These are phyloP conservation scores for Boulengerochromis microlepis DNA, from an alignment of 2,113 vertebrate genomes.

Conservation along the genomic window DNA sequence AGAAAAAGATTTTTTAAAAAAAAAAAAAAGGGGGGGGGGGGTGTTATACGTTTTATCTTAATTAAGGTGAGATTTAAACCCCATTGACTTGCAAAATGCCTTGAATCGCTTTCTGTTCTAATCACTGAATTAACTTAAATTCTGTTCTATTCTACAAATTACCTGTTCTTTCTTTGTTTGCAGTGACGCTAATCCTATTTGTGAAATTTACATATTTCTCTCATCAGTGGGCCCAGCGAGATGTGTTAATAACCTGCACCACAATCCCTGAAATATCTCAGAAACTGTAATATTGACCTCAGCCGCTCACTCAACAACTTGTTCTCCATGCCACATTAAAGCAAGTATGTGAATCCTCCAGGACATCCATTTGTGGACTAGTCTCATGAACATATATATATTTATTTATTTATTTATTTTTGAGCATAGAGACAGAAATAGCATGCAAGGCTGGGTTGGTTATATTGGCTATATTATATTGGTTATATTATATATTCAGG, in stretches of 20 bases:
- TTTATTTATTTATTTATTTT: neutral
- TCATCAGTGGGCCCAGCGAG: neutral
- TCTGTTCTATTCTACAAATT: neutral
- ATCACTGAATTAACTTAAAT: neutral
- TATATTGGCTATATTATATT: neutral
- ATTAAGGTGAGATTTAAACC: neutral
- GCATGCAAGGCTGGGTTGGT: neutral
- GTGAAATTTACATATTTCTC: neutral
- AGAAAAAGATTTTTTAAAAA: too few species aligned
- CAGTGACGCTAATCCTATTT: neutral
- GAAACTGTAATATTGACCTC: neutral
- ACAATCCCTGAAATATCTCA: neutral
- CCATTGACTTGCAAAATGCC: neutral
- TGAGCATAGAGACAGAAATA: constrained; percentile 1
- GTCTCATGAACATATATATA: neutral
- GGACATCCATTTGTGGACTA: neutral
- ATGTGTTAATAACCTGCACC: neutral
- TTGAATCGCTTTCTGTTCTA: neutral
- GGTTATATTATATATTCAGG: neutral
- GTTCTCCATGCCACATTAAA: neutral
- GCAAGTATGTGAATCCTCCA: neutral
- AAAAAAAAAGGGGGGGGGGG: neutral
- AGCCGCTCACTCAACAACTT: neutral
- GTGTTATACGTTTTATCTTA: neutral
- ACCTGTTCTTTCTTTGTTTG: neutral